Conservation (phyloP, 2,113 vertebrate genomes). For the Tiliqua scincoides region DNA sequence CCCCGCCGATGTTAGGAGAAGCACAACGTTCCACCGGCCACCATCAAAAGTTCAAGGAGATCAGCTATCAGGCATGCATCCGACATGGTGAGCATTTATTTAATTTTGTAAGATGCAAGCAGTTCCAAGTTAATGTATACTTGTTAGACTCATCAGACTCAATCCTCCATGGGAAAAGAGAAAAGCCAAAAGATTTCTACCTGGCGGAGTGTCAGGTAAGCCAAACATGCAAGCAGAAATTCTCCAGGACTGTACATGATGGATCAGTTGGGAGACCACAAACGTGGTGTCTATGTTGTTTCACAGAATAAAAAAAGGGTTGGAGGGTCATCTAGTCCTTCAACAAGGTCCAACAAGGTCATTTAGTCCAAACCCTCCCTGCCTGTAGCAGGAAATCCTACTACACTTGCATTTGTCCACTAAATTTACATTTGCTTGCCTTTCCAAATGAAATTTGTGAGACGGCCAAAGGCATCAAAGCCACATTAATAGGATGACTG, state of each 20-base stretch:
- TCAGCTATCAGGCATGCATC: constrained; percentile 69
- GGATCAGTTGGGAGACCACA: not conserved
- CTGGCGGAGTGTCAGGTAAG: constrained; percentile 59
- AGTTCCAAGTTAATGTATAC: constrained; percentile 67
- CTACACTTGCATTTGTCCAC: not conserved
- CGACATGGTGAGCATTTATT: constrained; percentile 41
- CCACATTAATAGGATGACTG: not conserved
- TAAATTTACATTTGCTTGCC: not conserved
- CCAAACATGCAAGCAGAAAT: constrained; percentile 30
- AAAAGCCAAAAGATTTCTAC: constrained; percentile 61
- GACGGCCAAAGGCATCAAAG: not conserved
- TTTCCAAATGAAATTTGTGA: not conserved
- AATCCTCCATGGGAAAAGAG: constrained; percentile 69
- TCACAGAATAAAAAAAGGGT: too few species aligned
- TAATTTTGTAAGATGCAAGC: constrained; percentile 60
- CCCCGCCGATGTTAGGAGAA: constrained; percentile 56
- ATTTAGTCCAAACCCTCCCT: too few species aligned
- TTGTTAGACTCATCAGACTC: constrained; percentile 50
- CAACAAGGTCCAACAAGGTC: too few species aligned
- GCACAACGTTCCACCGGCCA: constrained; percentile 62
- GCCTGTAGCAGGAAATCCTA: too few species aligned
- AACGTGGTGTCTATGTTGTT: not conserved
- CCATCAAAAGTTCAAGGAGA: constrained; percentile 57
- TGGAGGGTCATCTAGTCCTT: too few species aligned
- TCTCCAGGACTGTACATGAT: constrained; percentile 64